phyloP scores from a whole-genome alignment of 2,888 invertebrate genomes.

The Penaeus monodon region DNA sequence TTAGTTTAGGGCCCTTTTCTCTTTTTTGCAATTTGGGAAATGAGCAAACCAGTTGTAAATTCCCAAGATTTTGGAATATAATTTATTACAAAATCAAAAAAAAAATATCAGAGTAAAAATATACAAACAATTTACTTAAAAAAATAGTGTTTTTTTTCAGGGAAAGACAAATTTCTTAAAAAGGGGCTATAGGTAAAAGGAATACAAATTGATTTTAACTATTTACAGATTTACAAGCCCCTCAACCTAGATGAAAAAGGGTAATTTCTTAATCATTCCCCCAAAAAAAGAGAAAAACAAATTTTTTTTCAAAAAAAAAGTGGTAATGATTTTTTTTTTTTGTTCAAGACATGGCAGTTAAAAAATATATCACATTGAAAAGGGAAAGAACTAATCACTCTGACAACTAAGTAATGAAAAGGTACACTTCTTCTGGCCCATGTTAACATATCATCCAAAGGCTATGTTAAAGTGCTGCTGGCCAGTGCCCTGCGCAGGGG shows the following conservation, averaged over 20 bases:
- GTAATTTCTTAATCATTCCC: slow-evolving; percentile 34
- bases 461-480: slow-evolving; percentile 32
- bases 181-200: slow-evolving; percentile 57
- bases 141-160: slow-evolving; percentile 58
- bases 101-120: background rate
- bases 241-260: slow-evolving; percentile 51
- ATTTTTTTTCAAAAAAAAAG: too few relatives aligned
- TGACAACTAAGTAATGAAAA: slow-evolving; percentile 39
- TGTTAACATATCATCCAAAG: slow-evolving; percentile 32
- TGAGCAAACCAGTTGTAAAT: too few relatives aligned
- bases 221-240: slow-evolving; percentile 61
- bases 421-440: slow-evolving; percentile 20
- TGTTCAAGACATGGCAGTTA: too few relatives aligned
- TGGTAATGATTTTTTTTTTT: too few relatives aligned
- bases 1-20: too few relatives aligned
- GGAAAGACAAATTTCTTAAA: slow-evolving; percentile 38
- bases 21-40: too few relatives aligned
- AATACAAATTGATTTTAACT: slow-evolving; percentile 60
- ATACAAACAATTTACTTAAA: slow-evolving; percentile 20
- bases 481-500: slow-evolving; percentile 28
- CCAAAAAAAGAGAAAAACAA: background rate
- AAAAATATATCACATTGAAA: slow-evolving; percentile 10
- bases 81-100: background rate
- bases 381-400: slow-evolving; percentile 4
- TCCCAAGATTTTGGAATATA: too few relatives aligned